Conservation (phyloP, 64 coral and sea anemone species). For the Montipora efflorescens region DNA sequence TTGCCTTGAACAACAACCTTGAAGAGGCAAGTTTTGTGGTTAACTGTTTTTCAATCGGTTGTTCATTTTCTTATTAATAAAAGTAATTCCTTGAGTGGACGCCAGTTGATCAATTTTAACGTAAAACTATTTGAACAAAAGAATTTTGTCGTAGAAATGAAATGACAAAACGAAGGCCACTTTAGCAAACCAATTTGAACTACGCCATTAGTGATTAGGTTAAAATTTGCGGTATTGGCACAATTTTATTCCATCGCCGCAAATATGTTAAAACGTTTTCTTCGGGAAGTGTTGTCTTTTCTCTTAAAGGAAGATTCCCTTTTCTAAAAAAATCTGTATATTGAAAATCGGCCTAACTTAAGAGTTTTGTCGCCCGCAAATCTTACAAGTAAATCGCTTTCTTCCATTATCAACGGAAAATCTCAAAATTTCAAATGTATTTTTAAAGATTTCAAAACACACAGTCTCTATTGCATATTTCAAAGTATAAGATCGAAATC, state of each 20-base stretch:
- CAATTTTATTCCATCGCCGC: neutral
- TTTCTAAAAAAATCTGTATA: neutral
- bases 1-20: neutral
- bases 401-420: no score
- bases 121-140: neutral
- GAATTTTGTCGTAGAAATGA: neutral
- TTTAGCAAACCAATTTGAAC: neutral
- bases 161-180: neutral
- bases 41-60: neutral
- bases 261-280: slow-evolving; percentile 16
- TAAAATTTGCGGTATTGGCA: slow-evolving; percentile 6
- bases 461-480: no score
- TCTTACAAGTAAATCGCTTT: neutral
- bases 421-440: neutral
- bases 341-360: slow-evolving; percentile 49
- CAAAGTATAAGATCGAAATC: neutral
- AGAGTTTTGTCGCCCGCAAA: slow-evolving; percentile 52
- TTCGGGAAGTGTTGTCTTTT: neutral
- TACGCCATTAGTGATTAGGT: neutral
- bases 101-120: neutral
- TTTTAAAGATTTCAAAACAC: no score
- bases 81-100: neutral
- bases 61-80: neutral
- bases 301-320: neutral
- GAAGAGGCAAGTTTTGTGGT: neutral